Evolutionary conservation across 2,113 vertebrate genomes (phyloP).

Genomic region (Datnioides undecimradiatus): DNA sequence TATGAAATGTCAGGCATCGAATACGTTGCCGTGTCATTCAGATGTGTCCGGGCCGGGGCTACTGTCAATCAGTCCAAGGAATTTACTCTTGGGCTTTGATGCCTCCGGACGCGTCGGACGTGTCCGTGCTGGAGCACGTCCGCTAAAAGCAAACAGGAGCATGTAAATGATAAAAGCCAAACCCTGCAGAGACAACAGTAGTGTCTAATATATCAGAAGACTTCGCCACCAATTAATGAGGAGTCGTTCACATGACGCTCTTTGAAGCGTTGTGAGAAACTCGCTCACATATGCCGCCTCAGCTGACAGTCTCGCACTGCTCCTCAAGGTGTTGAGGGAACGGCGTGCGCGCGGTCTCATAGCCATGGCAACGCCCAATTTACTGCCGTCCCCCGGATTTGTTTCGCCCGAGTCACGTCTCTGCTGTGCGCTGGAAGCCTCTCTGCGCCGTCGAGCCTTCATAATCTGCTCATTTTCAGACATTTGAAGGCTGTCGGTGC

Average conservation of each 20-base stretch:
- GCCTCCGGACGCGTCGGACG: constrained; percentile 13
- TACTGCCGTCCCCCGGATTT: not conserved
- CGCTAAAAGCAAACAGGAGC: constrained; percentile 35
- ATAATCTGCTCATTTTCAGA: constrained; percentile 38
- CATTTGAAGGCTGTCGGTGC: not conserved
- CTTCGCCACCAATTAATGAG: constrained; percentile 56
- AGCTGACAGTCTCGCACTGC: constrained; percentile 47
- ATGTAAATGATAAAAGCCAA: constrained; percentile 30
- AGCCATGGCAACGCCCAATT: constrained; percentile 47
- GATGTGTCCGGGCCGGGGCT: constrained; percentile 40
- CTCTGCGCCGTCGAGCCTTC: not conserved
- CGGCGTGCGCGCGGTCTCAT: constrained; percentile 35
- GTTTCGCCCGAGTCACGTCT: constrained; percentile 33
- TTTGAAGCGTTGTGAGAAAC: constrained; percentile 49
- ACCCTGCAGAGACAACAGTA: not conserved
- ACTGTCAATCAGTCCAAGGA: constrained; percentile 38
- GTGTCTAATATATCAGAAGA: constrained; percentile 26
- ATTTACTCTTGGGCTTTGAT: constrained; percentile 38
- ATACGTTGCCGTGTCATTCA: constrained; percentile 47
- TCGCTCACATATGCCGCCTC: constrained; percentile 49
- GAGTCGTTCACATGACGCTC: constrained; percentile 45
- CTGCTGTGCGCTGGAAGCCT: not conserved
- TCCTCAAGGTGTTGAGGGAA: constrained; percentile 36
- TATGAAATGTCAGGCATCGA: constrained; percentile 76
- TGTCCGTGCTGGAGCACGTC: constrained; percentile 12